Percentiles rank a stretch among this genome's conserved stretches.
These are phyloP conservation scores for Julus scandinavius DNA, from an alignment of 2,888 invertebrate genomes.

Conservation along the genomic window DNA sequence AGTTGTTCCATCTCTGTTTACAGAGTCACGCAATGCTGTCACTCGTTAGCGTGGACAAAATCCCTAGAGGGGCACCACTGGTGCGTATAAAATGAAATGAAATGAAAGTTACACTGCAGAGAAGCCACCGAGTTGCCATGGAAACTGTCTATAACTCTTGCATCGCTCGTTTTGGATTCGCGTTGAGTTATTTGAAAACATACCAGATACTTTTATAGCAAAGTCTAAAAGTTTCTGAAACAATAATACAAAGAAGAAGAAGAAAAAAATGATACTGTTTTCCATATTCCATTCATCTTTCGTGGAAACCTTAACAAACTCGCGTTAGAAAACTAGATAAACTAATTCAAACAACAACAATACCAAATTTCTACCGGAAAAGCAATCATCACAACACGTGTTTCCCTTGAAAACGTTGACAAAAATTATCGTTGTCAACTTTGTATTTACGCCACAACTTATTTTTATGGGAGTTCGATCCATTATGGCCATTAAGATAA, in stretches of 20 bases:
- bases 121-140: not conserved
- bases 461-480: not conserved
- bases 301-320: too few species aligned
- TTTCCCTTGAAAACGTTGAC: not conserved
- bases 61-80: constrained; percentile 29
- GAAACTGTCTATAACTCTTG: not conserved
- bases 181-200: not conserved
- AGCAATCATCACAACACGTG: not conserved
- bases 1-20: not conserved
- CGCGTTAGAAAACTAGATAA: too few species aligned
- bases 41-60: constrained; percentile 1
- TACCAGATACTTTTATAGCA: not conserved
- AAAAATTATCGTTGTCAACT: not conserved
- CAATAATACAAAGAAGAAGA: too few species aligned
- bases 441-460: not conserved
- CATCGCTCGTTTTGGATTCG: not conserved
- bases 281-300: too few species aligned
- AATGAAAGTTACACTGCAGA: not conserved
- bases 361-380: not conserved
- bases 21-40: not conserved
- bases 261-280: too few species aligned
- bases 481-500: constrained; percentile 39
- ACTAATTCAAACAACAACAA: too few species aligned
- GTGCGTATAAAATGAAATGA: constrained; percentile 3
- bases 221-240: too few species aligned